Conservation (phyloP, 2,797 vertebrate genomes). For the Hippocampus kuda region DNA sequence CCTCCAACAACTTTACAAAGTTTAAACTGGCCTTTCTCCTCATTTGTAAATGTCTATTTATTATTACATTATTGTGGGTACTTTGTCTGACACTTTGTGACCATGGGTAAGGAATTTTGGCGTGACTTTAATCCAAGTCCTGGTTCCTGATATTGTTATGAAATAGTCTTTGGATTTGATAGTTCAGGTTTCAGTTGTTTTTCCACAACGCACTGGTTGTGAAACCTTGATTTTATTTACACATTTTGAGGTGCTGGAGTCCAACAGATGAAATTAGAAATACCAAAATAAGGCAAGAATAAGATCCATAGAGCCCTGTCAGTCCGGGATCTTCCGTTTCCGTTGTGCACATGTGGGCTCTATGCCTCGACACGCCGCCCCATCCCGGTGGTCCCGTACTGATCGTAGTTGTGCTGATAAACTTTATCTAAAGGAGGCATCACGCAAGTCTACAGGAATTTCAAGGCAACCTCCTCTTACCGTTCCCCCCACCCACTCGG, state of each 20-base stretch:
- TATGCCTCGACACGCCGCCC: slow-evolving; percentile 52
- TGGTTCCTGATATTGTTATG: too few relatives aligned
- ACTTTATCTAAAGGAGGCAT: slow-evolving; percentile 52
- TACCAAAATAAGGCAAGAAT: too few relatives aligned
- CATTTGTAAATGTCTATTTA: slow-evolving; percentile 55
- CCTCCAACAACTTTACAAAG: slow-evolving; percentile 43
- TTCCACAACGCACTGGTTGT: too few relatives aligned
- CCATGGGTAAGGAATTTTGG: neutral
- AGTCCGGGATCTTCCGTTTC: slow-evolving; percentile 31
- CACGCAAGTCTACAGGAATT: slow-evolving; percentile 30
- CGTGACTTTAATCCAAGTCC: neutral
- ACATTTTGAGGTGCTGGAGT: too few relatives aligned
- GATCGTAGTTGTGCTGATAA: slow-evolving; percentile 56
- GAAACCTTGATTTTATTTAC: too few relatives aligned
- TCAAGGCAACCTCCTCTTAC: neutral
- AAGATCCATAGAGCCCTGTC: neutral
- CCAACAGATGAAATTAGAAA: too few relatives aligned
- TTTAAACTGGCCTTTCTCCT: slow-evolving; percentile 25
- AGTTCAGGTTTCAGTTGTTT: too few relatives aligned
- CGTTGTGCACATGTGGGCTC: slow-evolving; percentile 36
- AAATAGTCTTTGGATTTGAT: too few relatives aligned
- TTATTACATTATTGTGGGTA: slow-evolving; percentile 10
- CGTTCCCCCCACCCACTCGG: neutral
- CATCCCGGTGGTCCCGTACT: slow-evolving; percentile 62
- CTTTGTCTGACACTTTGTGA: neutral